These are phyloP conservation scores for Brachyhypopomus gauderio DNA, from an alignment of 2,113 vertebrate species.

Conservation along the genomic window DNA sequence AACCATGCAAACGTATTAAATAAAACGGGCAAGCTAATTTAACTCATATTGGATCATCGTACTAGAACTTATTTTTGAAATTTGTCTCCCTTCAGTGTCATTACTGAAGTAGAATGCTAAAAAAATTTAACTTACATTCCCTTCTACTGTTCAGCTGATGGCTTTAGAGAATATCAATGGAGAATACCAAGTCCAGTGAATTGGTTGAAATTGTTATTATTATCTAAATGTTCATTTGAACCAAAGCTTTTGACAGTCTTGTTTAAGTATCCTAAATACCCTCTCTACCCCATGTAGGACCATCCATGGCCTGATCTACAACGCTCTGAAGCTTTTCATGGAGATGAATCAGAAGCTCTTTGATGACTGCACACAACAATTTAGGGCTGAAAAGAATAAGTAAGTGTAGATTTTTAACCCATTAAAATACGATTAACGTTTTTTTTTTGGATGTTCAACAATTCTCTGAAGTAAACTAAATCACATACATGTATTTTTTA, in stretches of 20 bases:
- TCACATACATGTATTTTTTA: not conserved
- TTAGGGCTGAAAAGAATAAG: constrained; percentile 98
- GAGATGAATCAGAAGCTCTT: constrained; percentile 99
- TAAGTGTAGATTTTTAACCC: constrained; percentile 67
- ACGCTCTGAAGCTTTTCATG: constrained; percentile 98
- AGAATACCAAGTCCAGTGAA: no score
- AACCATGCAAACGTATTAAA: no score
- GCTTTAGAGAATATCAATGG: no score
- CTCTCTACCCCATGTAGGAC: constrained; percentile 75
- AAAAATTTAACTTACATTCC: not conserved
- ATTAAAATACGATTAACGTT: not conserved
- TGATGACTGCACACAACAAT: constrained; percentile 98
- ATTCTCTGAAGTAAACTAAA: no score
- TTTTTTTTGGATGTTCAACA: not conserved
- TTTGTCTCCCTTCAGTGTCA: no score
- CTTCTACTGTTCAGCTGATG: not conserved
- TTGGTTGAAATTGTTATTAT: no score
- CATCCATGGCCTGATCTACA: constrained; percentile 98
- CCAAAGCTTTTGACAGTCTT: not conserved
- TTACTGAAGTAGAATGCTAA: not conserved
- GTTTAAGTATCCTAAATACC: not conserved
- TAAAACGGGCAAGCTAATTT: no score
- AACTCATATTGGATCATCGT: no score
- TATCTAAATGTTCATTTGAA: not conserved
- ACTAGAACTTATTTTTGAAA: no score